Conservation (phyloP, 2,797 vertebrate species). For the Malacoctenus gilli region DNA sequence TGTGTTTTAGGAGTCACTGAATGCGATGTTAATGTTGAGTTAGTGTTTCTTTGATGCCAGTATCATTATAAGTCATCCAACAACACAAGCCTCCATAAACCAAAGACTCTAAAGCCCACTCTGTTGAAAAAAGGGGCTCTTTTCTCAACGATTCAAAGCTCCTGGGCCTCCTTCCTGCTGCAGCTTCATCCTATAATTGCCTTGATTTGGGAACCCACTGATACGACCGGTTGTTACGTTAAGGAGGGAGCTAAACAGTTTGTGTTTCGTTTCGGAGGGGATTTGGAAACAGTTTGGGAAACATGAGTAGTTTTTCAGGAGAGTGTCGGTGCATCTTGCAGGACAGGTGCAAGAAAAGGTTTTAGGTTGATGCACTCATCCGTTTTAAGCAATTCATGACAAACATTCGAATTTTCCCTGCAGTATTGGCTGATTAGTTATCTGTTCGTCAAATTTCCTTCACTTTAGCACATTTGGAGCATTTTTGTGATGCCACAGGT, state of each 20-base stretch:
- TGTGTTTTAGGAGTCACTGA: neutral
- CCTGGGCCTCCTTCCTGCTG: conserved; percentile 43
- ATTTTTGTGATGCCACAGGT: too few species aligned
- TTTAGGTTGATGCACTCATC: too few species aligned
- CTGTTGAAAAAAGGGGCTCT: neutral
- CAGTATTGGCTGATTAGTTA: too few species aligned
- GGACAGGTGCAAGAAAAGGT: too few species aligned
- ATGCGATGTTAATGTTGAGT: too few species aligned
- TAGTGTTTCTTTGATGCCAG: conserved; percentile 4
- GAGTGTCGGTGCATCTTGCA: too few species aligned
- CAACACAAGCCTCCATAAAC: conserved; percentile 5
- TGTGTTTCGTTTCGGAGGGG: too few species aligned
- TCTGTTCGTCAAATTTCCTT: conserved; percentile 18
- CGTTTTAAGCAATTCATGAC: too few species aligned
- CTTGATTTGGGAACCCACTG: conserved; percentile 13
- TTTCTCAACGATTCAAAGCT: conserved; percentile 36
- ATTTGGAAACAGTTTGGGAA: too few species aligned
- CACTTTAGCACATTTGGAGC: conserved; percentile 31
- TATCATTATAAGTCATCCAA: conserved; percentile 35
- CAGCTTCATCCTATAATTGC: conserved; percentile 39
- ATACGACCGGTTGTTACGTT: neutral
- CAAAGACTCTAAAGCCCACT: neutral
- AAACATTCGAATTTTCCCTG: too few species aligned
- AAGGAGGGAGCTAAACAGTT: conserved; percentile 21
- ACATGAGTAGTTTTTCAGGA: too few species aligned